Base-by-base conservation (phyloP, 2,888 invertebrate species). In the Synergus gifuensis region DNA sequence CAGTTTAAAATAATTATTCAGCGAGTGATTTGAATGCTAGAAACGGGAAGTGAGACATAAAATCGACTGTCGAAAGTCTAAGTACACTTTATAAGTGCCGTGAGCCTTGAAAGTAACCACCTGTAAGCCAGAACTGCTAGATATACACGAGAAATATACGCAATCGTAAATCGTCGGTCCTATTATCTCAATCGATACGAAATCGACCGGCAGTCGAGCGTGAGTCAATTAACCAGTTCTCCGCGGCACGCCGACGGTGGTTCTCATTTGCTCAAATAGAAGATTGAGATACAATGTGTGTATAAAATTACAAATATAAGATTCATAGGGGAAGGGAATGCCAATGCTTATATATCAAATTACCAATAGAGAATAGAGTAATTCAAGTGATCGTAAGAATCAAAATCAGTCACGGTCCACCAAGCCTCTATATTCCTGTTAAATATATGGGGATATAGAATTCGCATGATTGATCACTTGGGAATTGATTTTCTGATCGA, bases 81-180 rank as follows among this genome's bases (percentile, higher is more conserved):
- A 28, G 28, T 69, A 69, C 49, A 69, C 18, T 44, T 46, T 22
- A 28, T 46, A 49, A 69, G 69, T 69, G 69, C 16, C 69, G 36
- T 46, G 46, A 49, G 69, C 69, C 69, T 69, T 69, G 69, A 69
- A 69, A 69, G 69, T 69, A 69, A 69, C 46, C 69, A 69, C 69
- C 69, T 69, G 69, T 69, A 69, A 69, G 28, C 49, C 22, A 22
- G 16, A 7, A 18, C 46, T 5, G 14, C 40, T 64, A 64, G 64
- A 36, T 64, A 69, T 69, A 46, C 16, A 69, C 28, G 49, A 49
- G 69, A 69, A 69, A 69, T 69, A 11, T 69, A 78, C 82, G 80
- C 83, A 81, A 82, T 82, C 82, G 82, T 83, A 82, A 83, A 82
- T 83, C 81, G 82, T 78, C 67, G 77, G 78, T 69, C 78, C 81